Evolutionary conservation across 2,888 invertebrate species (phyloP), one percentile per base, ranked within the genome.

Genomic region (Ophioninae sp.): DNA sequence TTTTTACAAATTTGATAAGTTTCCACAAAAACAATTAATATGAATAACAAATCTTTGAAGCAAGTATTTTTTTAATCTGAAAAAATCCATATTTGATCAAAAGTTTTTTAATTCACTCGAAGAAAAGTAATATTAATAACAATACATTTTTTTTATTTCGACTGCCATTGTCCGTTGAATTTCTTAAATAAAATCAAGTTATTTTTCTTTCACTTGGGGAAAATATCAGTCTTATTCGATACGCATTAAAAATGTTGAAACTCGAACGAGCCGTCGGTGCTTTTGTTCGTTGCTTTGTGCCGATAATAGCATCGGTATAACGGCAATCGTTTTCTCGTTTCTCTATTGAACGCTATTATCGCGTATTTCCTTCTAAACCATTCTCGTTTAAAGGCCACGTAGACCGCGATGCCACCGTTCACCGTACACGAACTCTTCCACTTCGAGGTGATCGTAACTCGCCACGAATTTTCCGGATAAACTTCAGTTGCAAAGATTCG

Each of bases 161-260:
- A 68, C 20, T 69, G 39, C 20, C n/a, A 41, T 13, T 0, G 6
- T 44, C 2, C 30, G 30, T 30, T 30, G 30, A 30, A 30, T 30
- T 30, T 30, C 3, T 30, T 30, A 30, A 30, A 30, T 30, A 30
- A 30, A 30, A 30, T 30, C 30, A 8, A 23, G 7, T 21, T 8
- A 64, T 65, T 64, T 13, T 74, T 64, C 30, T 57, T 57, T 1
- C 59, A 23, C 6, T 20, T 8, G 17, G 23, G 17, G 0, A 39
- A 56, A 79, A 81, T 68, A 59, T 81, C 73, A 80, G 85, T 86
- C 86, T 89, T 89, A 89, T 90, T 89, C 88, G 85, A 87, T 79
- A 86, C 87, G 89, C 88, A 89, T 89, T 89, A 87, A 87, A 87
- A 88, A 89, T 86, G 87, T 89, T 78, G 62, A 83, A 88, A 89